phyloP scores from a whole-genome alignment of 2,888 invertebrate species.

The Rhamnusium bicolor region DNA sequence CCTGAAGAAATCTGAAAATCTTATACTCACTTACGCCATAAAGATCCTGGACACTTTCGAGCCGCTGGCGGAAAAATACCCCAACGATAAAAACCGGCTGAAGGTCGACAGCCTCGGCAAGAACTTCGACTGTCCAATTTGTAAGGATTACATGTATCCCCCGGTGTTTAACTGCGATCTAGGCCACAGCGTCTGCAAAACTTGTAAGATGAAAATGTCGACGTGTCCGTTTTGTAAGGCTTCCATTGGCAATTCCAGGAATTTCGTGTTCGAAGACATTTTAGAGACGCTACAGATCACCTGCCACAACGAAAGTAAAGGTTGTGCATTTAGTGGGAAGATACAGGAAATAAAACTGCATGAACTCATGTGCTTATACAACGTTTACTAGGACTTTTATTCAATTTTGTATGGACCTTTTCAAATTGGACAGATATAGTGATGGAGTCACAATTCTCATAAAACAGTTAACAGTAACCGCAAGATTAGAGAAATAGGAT shows the following conservation, averaged over 20 bases:
- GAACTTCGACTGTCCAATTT: constrained; percentile 63
- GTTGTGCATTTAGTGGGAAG: constrained; percentile 53
- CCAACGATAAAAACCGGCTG: neutral
- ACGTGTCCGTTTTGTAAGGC: constrained; percentile 61
- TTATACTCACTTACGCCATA: constrained; percentile 38
- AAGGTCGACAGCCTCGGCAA: constrained; percentile 29
- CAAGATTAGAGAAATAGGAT: too few species aligned
- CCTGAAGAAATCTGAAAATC: constrained; percentile 29
- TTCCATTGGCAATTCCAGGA: constrained; percentile 57
- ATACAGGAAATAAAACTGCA: constrained; percentile 47
- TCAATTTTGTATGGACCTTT: neutral
- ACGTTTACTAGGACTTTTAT: constrained; percentile 17
- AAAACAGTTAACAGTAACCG: too few species aligned
- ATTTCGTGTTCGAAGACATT: constrained; percentile 61
- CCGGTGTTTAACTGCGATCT: constrained; percentile 62
- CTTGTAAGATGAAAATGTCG: constrained; percentile 54
- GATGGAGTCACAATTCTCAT: too few species aligned
- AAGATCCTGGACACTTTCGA: constrained; percentile 25
- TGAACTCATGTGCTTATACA: constrained; percentile 43
- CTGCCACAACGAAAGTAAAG: constrained; percentile 57
- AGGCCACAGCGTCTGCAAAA: constrained; percentile 63
- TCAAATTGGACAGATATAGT: neutral
- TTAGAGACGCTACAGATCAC: constrained; percentile 55
- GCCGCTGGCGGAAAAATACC: neutral
- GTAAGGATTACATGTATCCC: constrained; percentile 62